Evolutionary conservation across 2,113 vertebrate species (phyloP).

Genomic region (Caranx melampygus): DNA sequence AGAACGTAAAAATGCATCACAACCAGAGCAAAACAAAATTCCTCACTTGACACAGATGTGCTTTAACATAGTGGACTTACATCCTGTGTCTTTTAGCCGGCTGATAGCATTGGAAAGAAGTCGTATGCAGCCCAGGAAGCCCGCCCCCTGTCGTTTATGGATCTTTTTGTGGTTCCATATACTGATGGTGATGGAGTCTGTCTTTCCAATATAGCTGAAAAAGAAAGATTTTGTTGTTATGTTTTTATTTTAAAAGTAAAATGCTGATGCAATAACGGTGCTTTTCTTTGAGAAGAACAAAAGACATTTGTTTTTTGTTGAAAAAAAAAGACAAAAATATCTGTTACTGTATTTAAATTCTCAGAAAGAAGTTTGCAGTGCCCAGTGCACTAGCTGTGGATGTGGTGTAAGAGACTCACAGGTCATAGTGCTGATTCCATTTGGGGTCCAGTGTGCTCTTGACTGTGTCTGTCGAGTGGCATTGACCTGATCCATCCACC

Average conservation of each 20-base stretch:
- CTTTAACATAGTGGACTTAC: constrained; percentile 79
- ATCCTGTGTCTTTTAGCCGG: constrained; percentile 97
- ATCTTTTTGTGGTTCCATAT: constrained; percentile 99
- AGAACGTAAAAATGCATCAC: constrained; percentile 48
- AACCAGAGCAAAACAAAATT: background rate
- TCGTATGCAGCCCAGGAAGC: constrained; percentile 96
- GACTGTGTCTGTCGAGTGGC: constrained; percentile 99
- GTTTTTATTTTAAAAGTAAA: background rate
- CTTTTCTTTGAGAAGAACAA: too few relatives aligned
- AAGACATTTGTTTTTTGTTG: too few relatives aligned
- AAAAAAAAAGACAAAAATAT: background rate
- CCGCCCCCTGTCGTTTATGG: constrained; percentile 97
- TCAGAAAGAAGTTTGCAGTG: background rate
- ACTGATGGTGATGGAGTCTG: constrained; percentile 98
- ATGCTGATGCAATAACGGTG: background rate
- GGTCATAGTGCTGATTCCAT: constrained; percentile 98
- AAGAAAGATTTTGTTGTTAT: background rate
- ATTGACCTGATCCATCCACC: constrained; percentile 98
- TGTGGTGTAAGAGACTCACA: constrained; percentile 85
- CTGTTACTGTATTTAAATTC: background rate
- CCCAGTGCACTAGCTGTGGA: too few relatives aligned
- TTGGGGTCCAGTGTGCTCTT: constrained; percentile 99
- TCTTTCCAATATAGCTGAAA: constrained; percentile 94
- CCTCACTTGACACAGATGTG: background rate
- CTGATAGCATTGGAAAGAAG: constrained; percentile 98